Base-by-base conservation (phyloP, 2,797 vertebrate species). In the Cuniculus paca region DNA sequence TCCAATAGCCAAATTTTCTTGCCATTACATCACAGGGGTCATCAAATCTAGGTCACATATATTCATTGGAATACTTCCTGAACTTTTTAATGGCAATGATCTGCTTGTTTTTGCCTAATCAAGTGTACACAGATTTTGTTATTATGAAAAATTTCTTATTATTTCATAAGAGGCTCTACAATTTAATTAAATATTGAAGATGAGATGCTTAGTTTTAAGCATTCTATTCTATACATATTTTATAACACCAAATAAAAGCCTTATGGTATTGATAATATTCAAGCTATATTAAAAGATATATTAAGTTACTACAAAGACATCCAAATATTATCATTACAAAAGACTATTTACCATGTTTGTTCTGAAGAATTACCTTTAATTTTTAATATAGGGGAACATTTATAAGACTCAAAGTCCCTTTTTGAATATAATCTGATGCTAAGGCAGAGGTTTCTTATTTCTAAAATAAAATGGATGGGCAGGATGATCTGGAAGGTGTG, bases 391-490 rank as follows among this genome's bases (percentile, higher is more conserved):
- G 34, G 39, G 1, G 34, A 74, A 78, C 24, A 34, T 48, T 83
- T 83, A 56, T 36, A 86, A 90, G 36, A 36, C 48, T 72, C 6
- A 78, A 77, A 56, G n/a, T 45, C 83, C 48, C 42, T 90, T 83
- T 16, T 72, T 63, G 42, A 91, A 39, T 75, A 88, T 94, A 94
- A 79, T 79, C 52, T 81, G 75, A 82, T 85, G 50, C 36, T 48
- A 91, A 91, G 52, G n/a, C 54, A 63, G 2, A 36, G 6, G 60
- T 28, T 93, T 91, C 77, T 75, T 56, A 91, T 68, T 95, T 95
- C 48, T 84, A 90, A 94, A 94, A 95, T 77, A 96, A 93, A 97
- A 88, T 87, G 75, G 70, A 93, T 61, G 65, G 42, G 85, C 26
- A 74, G 79, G 78, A 90, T 77, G 42, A 74, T 81, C 77, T 0